Base-by-base conservation (phyloP, 2,888 invertebrate genomes). In the Tupiocoris notatus region DNA sequence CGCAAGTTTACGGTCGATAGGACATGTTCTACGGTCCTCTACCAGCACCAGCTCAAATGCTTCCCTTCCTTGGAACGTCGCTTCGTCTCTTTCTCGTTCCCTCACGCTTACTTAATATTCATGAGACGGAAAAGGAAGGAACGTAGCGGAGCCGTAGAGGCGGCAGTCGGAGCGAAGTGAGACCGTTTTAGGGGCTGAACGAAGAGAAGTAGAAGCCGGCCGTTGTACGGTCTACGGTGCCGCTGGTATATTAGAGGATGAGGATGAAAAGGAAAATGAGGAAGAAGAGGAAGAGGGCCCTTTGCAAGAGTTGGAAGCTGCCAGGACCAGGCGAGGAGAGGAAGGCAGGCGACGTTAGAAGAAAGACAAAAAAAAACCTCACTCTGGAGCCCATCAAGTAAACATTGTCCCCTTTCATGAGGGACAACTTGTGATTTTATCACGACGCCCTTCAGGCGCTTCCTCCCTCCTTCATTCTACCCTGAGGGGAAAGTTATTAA, bases 51-150 rank as follows among this genome's bases (percentile, higher is more conserved):
- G 59, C 59, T 59, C 59, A 18, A 20, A 18, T n/a, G 17, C 59
- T 59, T 59, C 59, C 17, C 59, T 59, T 59, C n/a, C 59, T 39
- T 12, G 39, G 39, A 39, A 39, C 39, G 18, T 66, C 65, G 65
- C 54, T 54, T 66, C 54, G 66, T 54, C 21, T 20, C 39, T 39
- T 20, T 66, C 56, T 20, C 66, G 20, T 56, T 66, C 39, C 57
- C 68, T 68, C 21, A 2, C n/a, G n/a, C 66, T 57, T 68, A 22
- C 57, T 68, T 68, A 68, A 68, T 68, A 68, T 68, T 68, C 68
- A 68, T 68, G 68, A 68, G 68, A 58, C 22, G 59, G 21, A 6
- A 24, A 21, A 2, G 24, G 18, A 20, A 1, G 58, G 24, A 2
- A 22, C 16, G 23, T 57, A 22, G n/a, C 17, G 7, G 17, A 18